Percentiles rank a stretch among this genome's conserved stretches.
Conservation (phyloP, 2,113 vertebrate species). For the Conger conger region DNA sequence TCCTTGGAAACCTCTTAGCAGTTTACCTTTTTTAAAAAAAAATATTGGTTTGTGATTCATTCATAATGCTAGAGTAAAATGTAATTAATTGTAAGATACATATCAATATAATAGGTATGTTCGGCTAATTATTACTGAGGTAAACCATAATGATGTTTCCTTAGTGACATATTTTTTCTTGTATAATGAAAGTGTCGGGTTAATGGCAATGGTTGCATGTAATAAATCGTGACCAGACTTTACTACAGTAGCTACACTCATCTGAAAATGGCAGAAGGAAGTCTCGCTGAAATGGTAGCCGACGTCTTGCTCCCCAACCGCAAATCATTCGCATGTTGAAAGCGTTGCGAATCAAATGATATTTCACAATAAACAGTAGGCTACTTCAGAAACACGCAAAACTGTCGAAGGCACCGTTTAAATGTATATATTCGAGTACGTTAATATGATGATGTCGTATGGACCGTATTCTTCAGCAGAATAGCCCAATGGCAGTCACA, state of each 20-base stretch:
- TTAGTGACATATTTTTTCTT: background rate
- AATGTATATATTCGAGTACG: background rate
- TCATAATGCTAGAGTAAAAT: too few relatives aligned
- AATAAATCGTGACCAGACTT: background rate
- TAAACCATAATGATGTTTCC: background rate
- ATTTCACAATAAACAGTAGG: background rate
- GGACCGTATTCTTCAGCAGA: slow-evolving; percentile 1
- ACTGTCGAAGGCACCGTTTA: background rate
- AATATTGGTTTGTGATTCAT: too few relatives aligned
- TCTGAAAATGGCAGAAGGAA: background rate
- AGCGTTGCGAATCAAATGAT: background rate
- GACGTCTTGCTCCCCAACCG: background rate
- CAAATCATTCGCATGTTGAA: background rate
- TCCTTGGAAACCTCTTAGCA: background rate
- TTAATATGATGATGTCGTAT: background rate
- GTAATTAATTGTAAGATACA: background rate
- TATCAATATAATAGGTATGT: background rate
- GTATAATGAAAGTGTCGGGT: background rate
- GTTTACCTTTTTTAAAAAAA: too few relatives aligned
- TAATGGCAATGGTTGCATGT: background rate
- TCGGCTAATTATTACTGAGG: background rate
- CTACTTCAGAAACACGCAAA: background rate
- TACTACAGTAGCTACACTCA: background rate
- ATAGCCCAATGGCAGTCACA: background rate
- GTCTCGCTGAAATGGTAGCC: background rate